A percentile compares a stretch with the other conserved stretches of the same genome.
These are phyloP conservation scores for Urocolius indicus DNA, from an alignment of 2,113 vertebrate species.

Conservation along the genomic window DNA sequence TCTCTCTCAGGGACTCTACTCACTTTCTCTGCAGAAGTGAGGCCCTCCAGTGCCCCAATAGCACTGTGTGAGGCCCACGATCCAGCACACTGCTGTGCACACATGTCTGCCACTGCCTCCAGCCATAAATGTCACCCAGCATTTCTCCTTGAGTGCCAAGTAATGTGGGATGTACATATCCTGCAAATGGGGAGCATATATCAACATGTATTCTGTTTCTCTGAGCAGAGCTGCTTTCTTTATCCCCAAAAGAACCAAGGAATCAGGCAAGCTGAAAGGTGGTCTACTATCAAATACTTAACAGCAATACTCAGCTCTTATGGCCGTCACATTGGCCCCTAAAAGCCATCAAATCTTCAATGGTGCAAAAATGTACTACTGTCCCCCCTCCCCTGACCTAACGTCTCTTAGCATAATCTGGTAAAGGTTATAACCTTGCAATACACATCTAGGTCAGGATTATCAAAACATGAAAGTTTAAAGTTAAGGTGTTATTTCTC, in stretches of 20 bases:
- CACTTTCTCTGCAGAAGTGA: neutral
- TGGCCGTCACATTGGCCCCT: fast-evolving
- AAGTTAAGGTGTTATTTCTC: neutral
- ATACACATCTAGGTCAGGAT: neutral
- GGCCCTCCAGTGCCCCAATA: fast-evolving
- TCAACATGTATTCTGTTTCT: neutral
- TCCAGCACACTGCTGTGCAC: neutral
- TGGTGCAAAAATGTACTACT: fast-evolving
- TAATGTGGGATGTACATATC: neutral
- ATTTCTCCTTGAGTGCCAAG: neutral
- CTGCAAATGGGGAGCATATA: fast-evolving
- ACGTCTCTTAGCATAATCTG: neutral
- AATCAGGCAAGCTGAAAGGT: neutral
- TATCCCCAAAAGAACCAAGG: neutral
- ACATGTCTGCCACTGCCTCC: fast-evolving
- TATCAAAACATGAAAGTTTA: neutral
- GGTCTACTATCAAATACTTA: neutral
- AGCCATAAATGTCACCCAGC: neutral
- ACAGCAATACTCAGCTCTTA: neutral
- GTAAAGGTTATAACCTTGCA: neutral
- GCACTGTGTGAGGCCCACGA: fast-evolving
- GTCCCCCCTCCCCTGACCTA: neutral
- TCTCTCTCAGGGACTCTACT: neutral
- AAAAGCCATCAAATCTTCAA: neutral
- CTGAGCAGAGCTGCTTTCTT: neutral